phyloP scores from a whole-genome alignment of 2,797 vertebrate genomes.

The Squalus acanthias region DNA sequence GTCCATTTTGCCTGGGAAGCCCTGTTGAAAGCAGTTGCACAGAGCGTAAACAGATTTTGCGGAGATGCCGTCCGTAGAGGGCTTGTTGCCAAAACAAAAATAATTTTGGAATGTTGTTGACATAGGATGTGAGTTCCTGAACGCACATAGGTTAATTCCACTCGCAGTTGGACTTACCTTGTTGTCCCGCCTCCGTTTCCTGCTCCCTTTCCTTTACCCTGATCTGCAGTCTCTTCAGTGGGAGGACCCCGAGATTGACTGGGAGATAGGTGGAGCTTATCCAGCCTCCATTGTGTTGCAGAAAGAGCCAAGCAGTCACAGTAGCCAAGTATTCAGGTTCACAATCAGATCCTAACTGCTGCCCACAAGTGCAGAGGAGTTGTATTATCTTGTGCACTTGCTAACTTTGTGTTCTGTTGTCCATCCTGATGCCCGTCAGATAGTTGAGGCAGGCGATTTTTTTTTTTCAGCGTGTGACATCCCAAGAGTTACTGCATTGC shows the following conservation, averaged over 20 bases:
- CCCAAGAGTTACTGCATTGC: not conserved
- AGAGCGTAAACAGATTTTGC: not conserved
- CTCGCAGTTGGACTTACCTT: not conserved
- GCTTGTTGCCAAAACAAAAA: constrained; percentile 2
- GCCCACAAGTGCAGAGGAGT: not conserved
- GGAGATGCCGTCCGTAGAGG: not conserved
- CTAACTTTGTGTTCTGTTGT: not conserved
- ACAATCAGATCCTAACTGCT: no score
- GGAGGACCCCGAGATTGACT: not conserved
- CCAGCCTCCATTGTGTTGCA: not conserved
- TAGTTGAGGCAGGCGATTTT: not conserved
- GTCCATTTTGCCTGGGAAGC: not conserved
- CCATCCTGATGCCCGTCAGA: not conserved
- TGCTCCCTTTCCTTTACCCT: not conserved
- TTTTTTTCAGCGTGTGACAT: not conserved
- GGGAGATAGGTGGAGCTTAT: not conserved
- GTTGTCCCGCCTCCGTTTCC: not conserved
- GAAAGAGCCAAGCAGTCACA: no score
- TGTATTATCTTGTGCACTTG: not conserved
- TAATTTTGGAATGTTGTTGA: not conserved
- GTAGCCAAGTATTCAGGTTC: no score
- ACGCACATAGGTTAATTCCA: not conserved
- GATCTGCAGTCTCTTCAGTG: not conserved
- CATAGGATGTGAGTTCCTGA: not conserved
- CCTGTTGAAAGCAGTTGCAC: not conserved